A percentile compares a stretch with the other conserved stretches of the same genome.
phyloP scores from a whole-genome alignment of 2,113 vertebrate species.

The Ciconia maguari region DNA sequence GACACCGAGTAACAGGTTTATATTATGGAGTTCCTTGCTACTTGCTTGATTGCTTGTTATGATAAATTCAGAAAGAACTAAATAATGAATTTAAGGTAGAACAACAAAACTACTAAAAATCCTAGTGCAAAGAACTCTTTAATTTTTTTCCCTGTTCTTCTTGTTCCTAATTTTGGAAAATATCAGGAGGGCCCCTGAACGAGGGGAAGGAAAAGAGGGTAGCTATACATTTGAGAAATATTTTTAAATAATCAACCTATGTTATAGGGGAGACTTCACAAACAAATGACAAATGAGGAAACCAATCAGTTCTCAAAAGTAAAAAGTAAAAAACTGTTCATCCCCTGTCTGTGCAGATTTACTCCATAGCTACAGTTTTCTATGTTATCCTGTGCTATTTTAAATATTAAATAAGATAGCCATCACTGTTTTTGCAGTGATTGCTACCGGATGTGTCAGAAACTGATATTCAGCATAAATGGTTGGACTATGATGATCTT shows the following conservation, averaged over 20 bases:
- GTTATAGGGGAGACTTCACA: neutral
- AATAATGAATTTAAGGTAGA: neutral
- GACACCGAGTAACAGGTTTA: neutral
- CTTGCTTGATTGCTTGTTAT: neutral
- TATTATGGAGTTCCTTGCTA: neutral
- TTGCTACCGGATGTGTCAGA: neutral
- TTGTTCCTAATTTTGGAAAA: neutral
- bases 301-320: neutral
- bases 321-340: neutral
- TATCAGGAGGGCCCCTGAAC: neutral
- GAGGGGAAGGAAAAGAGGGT: neutral
- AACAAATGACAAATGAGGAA: neutral
- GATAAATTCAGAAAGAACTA: neutral
- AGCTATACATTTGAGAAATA: neutral
- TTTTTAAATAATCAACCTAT: neutral
- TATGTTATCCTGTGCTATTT: neutral
- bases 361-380: neutral
- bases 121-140: neutral
- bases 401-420: neutral
- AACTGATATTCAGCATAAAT: neutral
- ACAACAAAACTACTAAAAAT: neutral
- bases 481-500: neutral
- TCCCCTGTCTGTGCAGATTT: neutral
- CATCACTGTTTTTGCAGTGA: neutral
- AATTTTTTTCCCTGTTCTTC: neutral